Conservation (phyloP, 2,888 invertebrate species). For the Heliconius cydno region DNA sequence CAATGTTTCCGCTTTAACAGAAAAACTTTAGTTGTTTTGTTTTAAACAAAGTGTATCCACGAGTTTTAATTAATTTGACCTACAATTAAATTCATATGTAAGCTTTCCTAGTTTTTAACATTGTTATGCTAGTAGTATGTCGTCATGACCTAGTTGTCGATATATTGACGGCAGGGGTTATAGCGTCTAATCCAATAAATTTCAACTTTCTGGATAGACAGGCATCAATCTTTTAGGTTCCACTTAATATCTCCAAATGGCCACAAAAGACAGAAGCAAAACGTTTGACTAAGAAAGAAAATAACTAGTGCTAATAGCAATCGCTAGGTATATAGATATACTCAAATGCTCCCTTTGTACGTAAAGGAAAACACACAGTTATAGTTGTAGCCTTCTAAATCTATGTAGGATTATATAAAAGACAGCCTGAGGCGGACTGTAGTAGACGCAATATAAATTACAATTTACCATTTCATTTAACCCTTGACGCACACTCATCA, state of each 20-base stretch:
- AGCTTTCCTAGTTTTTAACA: background rate
- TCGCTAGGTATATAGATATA: background rate
- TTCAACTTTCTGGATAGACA: background rate
- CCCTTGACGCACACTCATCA: constrained; percentile 28
- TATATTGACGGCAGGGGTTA: too few relatives aligned
- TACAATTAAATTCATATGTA: background rate
- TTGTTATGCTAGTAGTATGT: background rate
- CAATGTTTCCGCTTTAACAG: background rate
- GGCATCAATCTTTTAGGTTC: background rate
- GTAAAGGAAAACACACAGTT: background rate
- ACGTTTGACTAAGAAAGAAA: too few relatives aligned
- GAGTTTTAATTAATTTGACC: constrained; percentile 2
- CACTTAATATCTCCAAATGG: background rate
- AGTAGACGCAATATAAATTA: constrained; percentile 30
- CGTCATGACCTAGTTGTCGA: too few relatives aligned
- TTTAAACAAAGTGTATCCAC: background rate
- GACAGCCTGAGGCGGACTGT: background rate
- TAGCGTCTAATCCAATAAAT: background rate
- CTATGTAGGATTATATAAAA: background rate
- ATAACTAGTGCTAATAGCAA: too few relatives aligned
- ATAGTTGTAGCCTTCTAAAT: background rate
- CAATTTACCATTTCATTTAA: constrained; percentile 33
- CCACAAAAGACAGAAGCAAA: background rate
- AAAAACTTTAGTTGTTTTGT: background rate
- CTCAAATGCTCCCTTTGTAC: background rate